Evolutionary conservation across 2,888 invertebrate species (phyloP).

Genomic region (Dicranocentrus wangi): DNA sequence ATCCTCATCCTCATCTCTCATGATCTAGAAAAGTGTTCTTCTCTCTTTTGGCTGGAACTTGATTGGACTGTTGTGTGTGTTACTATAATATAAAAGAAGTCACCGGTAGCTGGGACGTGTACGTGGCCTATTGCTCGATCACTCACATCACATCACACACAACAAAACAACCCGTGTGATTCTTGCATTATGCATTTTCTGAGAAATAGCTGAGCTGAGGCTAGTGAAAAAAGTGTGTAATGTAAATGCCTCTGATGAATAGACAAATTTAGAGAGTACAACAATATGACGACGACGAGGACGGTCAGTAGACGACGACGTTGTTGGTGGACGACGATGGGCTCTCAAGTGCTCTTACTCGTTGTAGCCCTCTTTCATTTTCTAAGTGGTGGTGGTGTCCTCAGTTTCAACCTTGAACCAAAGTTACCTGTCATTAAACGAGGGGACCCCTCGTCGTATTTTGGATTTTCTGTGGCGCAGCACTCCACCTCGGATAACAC

Average conservation of each 20-base stretch:
- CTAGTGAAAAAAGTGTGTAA: conserved; percentile 28
- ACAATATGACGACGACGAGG: too few species aligned
- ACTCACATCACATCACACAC: too few species aligned
- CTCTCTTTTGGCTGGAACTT: too few species aligned
- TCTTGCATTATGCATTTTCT: too few species aligned
- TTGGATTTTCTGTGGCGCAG: conserved; percentile 90
- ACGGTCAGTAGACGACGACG: conserved; percentile 58
- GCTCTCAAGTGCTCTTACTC: conserved; percentile 69
- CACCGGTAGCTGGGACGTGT: conserved; percentile 42
- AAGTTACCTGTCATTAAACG: conserved; percentile 83
- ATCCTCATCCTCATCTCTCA: too few species aligned
- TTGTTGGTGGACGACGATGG: conserved; percentile 62
- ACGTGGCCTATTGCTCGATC: too few species aligned
- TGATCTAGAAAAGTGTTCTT: too few species aligned
- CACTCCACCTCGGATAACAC: conserved; percentile 77
- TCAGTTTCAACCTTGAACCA: conserved; percentile 84
- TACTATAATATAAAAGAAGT: too few species aligned
- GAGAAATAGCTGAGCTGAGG: too few species aligned
- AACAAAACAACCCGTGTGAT: too few species aligned
- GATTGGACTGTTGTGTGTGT: too few species aligned
- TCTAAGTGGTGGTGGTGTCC: conserved; percentile 65
- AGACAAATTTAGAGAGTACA: conserved; percentile 32
- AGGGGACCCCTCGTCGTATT: conserved; percentile 83
- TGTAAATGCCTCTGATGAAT: conserved; percentile 17
- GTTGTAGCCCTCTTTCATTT: conserved; percentile 64